These are phyloP conservation scores for Narcine bancroftii DNA, from an alignment of 2,113 vertebrate genomes.

Conservation along the genomic window DNA sequence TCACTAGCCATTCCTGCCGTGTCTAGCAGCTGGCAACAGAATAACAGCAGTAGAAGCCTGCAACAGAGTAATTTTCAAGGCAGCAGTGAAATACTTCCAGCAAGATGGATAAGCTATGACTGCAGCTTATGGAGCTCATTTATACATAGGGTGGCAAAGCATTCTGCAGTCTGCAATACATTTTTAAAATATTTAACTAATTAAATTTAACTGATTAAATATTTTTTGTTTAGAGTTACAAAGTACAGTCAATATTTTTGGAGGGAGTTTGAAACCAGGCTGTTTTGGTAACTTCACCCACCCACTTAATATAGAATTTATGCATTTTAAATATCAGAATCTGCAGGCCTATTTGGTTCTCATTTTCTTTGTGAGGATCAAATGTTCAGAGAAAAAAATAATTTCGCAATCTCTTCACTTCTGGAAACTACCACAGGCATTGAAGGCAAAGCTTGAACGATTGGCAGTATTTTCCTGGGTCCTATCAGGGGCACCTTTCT, in stretches of 20 bases:
- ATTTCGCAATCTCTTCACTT: no score
- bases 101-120: neutral
- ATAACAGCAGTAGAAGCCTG: neutral
- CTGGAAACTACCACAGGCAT: no score
- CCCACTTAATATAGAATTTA: neutral
- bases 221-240: neutral
- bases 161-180: neutral
- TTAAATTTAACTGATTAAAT: neutral
- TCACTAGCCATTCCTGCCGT: neutral
- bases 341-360: neutral
- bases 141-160: neutral
- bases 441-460: no score
- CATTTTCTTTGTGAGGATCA: neutral
- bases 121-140: neutral
- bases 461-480: neutral
- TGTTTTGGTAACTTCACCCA: neutral
- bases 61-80: neutral
- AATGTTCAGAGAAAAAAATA: neutral
- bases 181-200: neutral
- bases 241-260: neutral
- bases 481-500: neutral
- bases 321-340: neutral
- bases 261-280: neutral
- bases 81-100: neutral
- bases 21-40: neutral